These are phyloP conservation scores for Psammodynastes pulverulentus DNA, from an alignment of 2,113 vertebrate species.

Conservation along the genomic window DNA sequence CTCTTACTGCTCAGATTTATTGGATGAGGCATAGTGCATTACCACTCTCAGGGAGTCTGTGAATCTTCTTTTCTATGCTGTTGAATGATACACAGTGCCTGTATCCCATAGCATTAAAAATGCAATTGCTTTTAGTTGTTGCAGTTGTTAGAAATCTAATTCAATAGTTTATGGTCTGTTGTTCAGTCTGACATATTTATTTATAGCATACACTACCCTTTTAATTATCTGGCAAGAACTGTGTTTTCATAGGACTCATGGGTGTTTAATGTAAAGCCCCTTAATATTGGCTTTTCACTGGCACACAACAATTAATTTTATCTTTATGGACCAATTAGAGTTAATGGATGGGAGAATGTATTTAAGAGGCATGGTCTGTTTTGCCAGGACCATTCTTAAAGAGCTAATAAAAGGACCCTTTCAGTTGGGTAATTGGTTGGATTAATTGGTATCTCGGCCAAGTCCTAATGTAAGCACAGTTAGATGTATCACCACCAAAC, in stretches of 20 bases:
- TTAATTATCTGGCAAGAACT: constrained; percentile 48
- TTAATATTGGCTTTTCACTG: constrained; percentile 43
- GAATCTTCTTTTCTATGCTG: constrained; percentile 30
- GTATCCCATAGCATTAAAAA: constrained; percentile 42
- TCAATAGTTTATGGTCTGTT: constrained; percentile 39
- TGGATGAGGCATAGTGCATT: constrained; percentile 27
- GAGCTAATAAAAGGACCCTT: constrained; percentile 46
- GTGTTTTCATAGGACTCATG: constrained; percentile 32
- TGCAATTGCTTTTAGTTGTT: constrained; percentile 29
- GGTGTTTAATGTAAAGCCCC: constrained; percentile 40
- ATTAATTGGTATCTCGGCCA: constrained; percentile 50
- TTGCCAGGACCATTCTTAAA: constrained; percentile 44
- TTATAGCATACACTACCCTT: constrained; percentile 24
- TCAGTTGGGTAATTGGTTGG: constrained; percentile 30
- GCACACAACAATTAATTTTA: constrained; percentile 52
- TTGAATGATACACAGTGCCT: neutral
- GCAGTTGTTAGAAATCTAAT: constrained; percentile 32
- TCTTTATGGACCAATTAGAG: constrained; percentile 56
- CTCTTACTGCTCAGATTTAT: constrained; percentile 32
- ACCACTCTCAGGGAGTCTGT: constrained; percentile 35
- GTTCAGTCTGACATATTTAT: constrained; percentile 28
- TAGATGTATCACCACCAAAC: constrained; percentile 13
- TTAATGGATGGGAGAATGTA: constrained; percentile 46
- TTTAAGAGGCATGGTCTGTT: constrained; percentile 37
- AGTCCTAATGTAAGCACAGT: constrained; percentile 33